Conservation (phyloP, 2,888 invertebrate genomes). For the Isotomurus palustris region DNA sequence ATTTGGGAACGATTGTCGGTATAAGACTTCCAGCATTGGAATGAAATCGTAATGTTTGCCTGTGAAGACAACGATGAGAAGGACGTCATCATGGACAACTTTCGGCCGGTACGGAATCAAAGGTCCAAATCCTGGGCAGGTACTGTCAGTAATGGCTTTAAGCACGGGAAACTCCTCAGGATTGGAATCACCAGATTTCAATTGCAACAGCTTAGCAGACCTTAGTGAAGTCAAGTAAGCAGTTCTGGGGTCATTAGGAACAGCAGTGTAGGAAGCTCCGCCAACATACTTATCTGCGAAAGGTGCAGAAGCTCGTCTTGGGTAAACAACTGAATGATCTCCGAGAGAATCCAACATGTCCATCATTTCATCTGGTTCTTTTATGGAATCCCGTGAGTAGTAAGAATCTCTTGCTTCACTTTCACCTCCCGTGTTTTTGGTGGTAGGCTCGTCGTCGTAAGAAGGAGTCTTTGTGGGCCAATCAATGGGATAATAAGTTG, state of each 20-base stretch:
- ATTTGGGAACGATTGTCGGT: constrained; percentile 46
- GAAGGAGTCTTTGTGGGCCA: too few species aligned
- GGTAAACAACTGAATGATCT: too few species aligned
- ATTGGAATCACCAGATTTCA: neutral
- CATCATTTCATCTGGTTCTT: too few species aligned
- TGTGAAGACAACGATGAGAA: constrained; percentile 47
- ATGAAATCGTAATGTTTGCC: constrained; percentile 47
- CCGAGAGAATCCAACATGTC: too few species aligned
- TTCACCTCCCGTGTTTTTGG: too few species aligned
- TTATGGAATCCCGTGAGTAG: too few species aligned
- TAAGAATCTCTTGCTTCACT: too few species aligned
- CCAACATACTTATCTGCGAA: too few species aligned
- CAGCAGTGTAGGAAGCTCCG: too few species aligned
- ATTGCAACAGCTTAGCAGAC: neutral
- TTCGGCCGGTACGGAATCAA: constrained; percentile 43
- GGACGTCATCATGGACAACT: constrained; percentile 36
- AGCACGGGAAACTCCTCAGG: constrained; percentile 42
- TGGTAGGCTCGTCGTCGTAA: too few species aligned
- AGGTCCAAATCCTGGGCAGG: constrained; percentile 47
- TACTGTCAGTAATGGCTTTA: constrained; percentile 46
- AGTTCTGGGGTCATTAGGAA: neutral
- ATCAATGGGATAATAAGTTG: constrained; percentile 41
- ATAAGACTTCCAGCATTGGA: constrained; percentile 47
- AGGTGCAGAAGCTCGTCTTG: too few species aligned
- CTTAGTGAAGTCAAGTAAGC: neutral